These are phyloP conservation scores for Melanotaenia parkinsoni DNA, from an alignment of 2,797 vertebrate genomes.

Conservation along the genomic window DNA sequence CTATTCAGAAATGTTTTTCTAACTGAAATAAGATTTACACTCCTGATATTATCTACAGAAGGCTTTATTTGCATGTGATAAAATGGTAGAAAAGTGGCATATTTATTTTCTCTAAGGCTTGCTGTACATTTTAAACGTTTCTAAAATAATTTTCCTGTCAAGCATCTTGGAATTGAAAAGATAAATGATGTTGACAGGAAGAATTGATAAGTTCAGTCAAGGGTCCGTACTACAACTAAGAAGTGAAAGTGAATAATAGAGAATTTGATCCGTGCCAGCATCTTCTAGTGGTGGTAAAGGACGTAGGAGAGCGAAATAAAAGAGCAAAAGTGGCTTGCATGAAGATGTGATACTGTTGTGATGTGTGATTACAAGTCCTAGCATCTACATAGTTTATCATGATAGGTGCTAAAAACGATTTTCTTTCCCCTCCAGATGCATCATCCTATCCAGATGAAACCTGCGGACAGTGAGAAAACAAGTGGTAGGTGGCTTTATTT, in stretches of 20 bases:
- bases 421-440: conserved; percentile 75
- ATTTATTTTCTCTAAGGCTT: conserved; percentile 1
- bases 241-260: conserved; percentile 59
- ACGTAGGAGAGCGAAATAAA: conserved; percentile 40
- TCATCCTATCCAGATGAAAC: conserved; percentile 87
- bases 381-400: conserved; percentile 21
- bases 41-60: conserved; percentile 26
- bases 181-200: conserved; percentile 41
- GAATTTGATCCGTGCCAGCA: conserved; percentile 58
- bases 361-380: conserved; percentile 21
- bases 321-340: conserved; percentile 8
- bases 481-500: conserved; percentile 74
- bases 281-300: conserved; percentile 37
- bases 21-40: conserved; percentile 19
- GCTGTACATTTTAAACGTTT: conserved; percentile 8
- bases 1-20: conserved; percentile 23
- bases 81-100: too few relatives aligned
- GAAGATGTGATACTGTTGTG: conserved; percentile 19
- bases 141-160: conserved; percentile 5
- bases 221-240: conserved; percentile 30
- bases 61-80: conserved; percentile 1
- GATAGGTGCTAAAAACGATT: conserved; percentile 16
- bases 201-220: conserved; percentile 57
- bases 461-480: conserved; percentile 85
- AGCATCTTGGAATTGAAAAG: conserved; percentile 22